Base-by-base conservation (phyloP, 2,797 vertebrate species). In the Cottoperca gobio region DNA sequence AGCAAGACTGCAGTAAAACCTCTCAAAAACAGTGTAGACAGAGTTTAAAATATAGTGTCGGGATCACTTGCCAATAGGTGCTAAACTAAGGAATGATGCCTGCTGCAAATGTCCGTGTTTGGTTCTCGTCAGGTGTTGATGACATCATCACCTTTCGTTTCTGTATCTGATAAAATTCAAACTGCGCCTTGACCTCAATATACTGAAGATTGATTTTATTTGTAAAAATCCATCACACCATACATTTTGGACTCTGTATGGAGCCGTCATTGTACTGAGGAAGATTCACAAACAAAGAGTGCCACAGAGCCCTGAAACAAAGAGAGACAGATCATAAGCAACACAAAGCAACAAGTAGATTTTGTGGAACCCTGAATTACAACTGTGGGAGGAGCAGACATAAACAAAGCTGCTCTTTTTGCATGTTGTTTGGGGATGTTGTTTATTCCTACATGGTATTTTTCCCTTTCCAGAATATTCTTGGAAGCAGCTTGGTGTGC, bases 231-330 rank as follows among this genome's bases (percentile, higher is more conserved):
- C 70, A 64, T 81, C 63, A 73, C 31, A 59, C 80, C 68, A 54
- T 46, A 43, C 35, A 54, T 80, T 87, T 86, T 76, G 61, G 78
- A 23, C 58, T 73, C 45, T 19, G 40, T 79, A 86, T 78, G 57
- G 65, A 70, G 76, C 74, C 62, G 76, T 61, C 61, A 61, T 91
- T 91, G 89, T 85, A 12, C 69, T 57, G 69, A 60, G 45, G 71
- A 82, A 49, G 75, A 84, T 39, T 66, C 6, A 21, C 48, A 6
- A 77, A 91, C 90, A 91, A 92, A 90, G 86, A 78, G 69, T 7
- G 1, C 57, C 28, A 69, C 70, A 86, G 83, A 88, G 53, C 21
- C 23, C 37, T n/a, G 28, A 85, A 23, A 90, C 89, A 93, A 90
- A 89, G 78, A 71, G 78, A 85, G 79, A 78, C 70, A 62, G 78